phyloP scores from a whole-genome alignment of 1,140 invertebrate genomes.

The Lepidotrigona ventralis region DNA sequence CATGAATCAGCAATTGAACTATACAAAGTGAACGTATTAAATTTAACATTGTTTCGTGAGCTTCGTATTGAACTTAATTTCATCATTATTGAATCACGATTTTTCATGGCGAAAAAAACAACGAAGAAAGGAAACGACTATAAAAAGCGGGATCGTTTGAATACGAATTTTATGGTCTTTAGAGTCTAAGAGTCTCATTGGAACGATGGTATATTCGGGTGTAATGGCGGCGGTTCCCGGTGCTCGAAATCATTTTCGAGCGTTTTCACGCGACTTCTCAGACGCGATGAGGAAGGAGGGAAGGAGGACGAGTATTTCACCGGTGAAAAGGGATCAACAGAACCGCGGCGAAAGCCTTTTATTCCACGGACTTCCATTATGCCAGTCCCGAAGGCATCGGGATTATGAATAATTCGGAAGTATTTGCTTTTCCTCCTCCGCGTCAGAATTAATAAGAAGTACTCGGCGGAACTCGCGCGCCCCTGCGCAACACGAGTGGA shows the following conservation, averaged over 20 bases:
- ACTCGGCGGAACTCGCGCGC: not conserved
- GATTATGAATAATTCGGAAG: constrained; percentile 66
- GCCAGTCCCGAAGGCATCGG: constrained; percentile 35
- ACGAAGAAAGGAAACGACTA: not conserved
- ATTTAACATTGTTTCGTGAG: no score
- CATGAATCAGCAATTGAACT: no score
- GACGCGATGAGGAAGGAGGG: not conserved
- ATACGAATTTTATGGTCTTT: constrained; percentile 36
- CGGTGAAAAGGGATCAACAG: constrained; percentile 43
- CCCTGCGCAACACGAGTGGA: not conserved
- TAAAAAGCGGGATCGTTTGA: constrained; percentile 6
- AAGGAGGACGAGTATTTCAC: constrained; percentile 20
- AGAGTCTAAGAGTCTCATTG: constrained; percentile 14
- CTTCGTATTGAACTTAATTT: no score
- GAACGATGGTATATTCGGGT: not conserved
- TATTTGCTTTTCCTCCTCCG: constrained; percentile 60
- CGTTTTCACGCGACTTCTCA: constrained; percentile 1
- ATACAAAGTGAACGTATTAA: no score
- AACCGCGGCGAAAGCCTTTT: constrained; percentile 49
- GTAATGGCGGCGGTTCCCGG: not conserved
- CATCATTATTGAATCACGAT: no score
- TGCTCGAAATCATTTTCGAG: constrained; percentile 37
- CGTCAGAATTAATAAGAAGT: constrained; percentile 58
- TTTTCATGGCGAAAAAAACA: constrained; percentile 29
- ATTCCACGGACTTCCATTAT: constrained; percentile 56